phyloP scores from a whole-genome alignment of 2,888 invertebrate species.

The Tetheella fluctuosa region DNA sequence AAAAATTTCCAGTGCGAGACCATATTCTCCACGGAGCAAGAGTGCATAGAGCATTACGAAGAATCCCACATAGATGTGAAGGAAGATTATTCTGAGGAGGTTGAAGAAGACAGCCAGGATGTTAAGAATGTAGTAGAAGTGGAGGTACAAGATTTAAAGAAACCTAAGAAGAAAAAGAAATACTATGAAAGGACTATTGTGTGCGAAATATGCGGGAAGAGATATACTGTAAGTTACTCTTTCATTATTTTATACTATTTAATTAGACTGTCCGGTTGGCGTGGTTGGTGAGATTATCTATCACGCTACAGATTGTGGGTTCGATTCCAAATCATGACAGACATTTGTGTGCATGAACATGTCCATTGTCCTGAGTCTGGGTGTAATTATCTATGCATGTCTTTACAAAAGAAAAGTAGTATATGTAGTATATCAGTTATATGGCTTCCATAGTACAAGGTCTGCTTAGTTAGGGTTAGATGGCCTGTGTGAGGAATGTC shows the following conservation, averaged over 20 bases:
- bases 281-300: too few relatives aligned
- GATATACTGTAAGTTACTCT: slow-evolving; percentile 56
- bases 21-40: slow-evolving; percentile 35
- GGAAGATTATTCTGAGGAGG: neutral
- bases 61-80: slow-evolving; percentile 35
- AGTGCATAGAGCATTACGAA: slow-evolving; percentile 44
- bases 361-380: too few relatives aligned
- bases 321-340: too few relatives aligned
- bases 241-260: neutral
- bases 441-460: too few relatives aligned
- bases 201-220: slow-evolving; percentile 65
- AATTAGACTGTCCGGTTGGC: too few relatives aligned
- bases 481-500: too few relatives aligned
- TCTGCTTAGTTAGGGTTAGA: too few relatives aligned
- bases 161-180: neutral
- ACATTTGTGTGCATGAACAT: too few relatives aligned
- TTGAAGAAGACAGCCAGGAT: neutral
- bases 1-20: slow-evolving; percentile 37
- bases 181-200: slow-evolving; percentile 37
- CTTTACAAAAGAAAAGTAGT: too few relatives aligned
- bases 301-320: too few relatives aligned
- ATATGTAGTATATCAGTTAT: too few relatives aligned
- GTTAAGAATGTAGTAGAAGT: neutral
- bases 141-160: neutral
- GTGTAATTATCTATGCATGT: too few relatives aligned